Evolutionary conservation across 1,140 invertebrate genomes (phyloP).

Genomic region (Limonius californicus): DNA sequence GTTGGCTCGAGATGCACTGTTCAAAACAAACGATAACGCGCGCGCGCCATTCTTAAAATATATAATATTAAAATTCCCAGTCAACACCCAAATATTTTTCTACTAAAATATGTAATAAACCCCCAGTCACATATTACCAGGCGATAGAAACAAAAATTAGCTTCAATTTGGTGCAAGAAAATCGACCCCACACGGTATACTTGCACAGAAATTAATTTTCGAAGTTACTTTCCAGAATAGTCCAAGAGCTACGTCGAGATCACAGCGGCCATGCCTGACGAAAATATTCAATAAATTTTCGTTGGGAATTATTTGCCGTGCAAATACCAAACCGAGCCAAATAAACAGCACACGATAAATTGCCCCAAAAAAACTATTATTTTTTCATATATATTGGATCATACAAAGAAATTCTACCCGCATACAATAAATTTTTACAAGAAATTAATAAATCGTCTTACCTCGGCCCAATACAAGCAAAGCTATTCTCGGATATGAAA

Average conservation of each 20-base stretch:
- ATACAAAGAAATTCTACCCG: slow-evolving; percentile 29
- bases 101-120: slow-evolving; percentile 6
- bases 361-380: slow-evolving; percentile 38
- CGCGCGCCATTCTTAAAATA: slow-evolving; percentile 25
- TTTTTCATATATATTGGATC: slow-evolving; percentile 29
- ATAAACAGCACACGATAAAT: slow-evolving; percentile 25
- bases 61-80: slow-evolving; percentile 38
- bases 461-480: slow-evolving; percentile 6
- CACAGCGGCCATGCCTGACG: slow-evolving; percentile 33
- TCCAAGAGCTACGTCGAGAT: slow-evolving; percentile 21
- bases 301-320: slow-evolving; percentile 27
- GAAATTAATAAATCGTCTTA: slow-evolving; percentile 37
- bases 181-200: not conserved
- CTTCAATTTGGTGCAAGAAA: slow-evolving; percentile 28
- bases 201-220: slow-evolving; percentile 39
- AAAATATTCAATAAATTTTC: slow-evolving; percentile 28
- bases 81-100: slow-evolving; percentile 42
- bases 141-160: slow-evolving; percentile 26
- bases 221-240: slow-evolving; percentile 20
- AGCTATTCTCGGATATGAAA: not conserved
- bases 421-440: slow-evolving; percentile 35
- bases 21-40: not conserved
- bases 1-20: too few species aligned
- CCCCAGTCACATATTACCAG: slow-evolving; percentile 23
- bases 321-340: slow-evolving; percentile 18